These are phyloP conservation scores for Corythoichthys haematopterus DNA, from an alignment of 2,113 vertebrate genomes.

Conservation along the genomic window DNA sequence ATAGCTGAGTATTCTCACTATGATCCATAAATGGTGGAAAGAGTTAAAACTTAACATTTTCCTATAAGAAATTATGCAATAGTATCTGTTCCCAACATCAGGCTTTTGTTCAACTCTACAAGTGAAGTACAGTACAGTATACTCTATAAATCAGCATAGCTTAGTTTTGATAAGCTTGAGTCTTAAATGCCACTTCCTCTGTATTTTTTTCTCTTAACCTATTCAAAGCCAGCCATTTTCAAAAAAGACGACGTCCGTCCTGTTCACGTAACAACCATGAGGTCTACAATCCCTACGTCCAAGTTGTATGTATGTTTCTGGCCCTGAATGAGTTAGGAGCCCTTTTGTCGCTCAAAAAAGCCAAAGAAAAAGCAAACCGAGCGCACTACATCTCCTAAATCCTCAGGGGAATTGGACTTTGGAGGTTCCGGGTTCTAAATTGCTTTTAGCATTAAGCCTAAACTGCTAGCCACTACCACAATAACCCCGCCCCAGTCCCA, in stretches of 20 bases:
- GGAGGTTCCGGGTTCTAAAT: not conserved
- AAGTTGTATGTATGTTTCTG: no score
- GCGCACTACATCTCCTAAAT: not conserved
- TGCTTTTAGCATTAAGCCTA: not conserved
- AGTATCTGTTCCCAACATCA: no score
- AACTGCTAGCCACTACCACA: conserved; percentile 35
- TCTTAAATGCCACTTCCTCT: not conserved
- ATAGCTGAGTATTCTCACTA: no score
- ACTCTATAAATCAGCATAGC: not conserved
- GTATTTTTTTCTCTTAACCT: not conserved
- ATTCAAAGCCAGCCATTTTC: no score
- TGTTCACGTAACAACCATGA: no score
- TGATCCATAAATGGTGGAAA: no score
- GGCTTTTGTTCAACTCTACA: no score
- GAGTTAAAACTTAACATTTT: no score
- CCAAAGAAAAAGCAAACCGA: not conserved
- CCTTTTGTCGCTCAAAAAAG: not conserved
- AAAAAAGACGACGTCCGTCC: no score
- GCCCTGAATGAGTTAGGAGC: not conserved
- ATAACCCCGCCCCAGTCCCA: not conserved
- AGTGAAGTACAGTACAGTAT: not conserved
- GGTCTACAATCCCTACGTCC: no score
- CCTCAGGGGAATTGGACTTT: not conserved
- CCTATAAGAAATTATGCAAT: no score
- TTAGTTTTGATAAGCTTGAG: not conserved